Base-by-base conservation (phyloP, 53 echinoderm and acorn worm species). In the Hippasteria phrygiana region DNA sequence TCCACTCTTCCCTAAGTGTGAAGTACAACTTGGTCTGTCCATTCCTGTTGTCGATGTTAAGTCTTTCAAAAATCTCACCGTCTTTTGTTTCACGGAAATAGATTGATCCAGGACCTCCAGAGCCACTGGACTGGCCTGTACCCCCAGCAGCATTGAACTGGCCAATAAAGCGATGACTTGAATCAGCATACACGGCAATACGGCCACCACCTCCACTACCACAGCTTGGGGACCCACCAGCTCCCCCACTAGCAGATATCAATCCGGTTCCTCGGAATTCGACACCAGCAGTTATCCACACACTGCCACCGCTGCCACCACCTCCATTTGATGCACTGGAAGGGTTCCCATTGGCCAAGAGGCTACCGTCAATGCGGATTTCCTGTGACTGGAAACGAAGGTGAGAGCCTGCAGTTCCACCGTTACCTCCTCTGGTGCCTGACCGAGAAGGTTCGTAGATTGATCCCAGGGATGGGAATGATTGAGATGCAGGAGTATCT, bases 141-240 rank as follows among this genome's bases (percentile, higher is more conserved):
- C 96, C 96, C 50, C 96, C 96, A 43, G 73, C 73, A 43, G 96
- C 96, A 48, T 51, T 90, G 66, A 80, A 92, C 28, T 74, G 87
- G 45, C 96, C 96, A 43, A 56, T 55, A 62, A 84, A 94, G 20
- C 26, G 46, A 29, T 71, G 88, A 13, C 89, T 62, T 46, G 90
- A 80, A 33, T 73, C 90, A 22, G 90, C 34, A 55, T 94, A 87
- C 10, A 92, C 69, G 6, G 94, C 96, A 77, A 96, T 92, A 11
- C 96, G 91, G 10, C 96, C 96, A 55, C 96, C 96, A 72, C 96
- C 88, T 14, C 96, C 96, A 91, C 94, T 90, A 10, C 96, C 96
- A 87, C 91, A 91, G 55, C 22, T 48, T 1, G 3, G 17, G 0
- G 83, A 71, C 10, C 89, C 87, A 55, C 83, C 89, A n/a, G 92